Conservation (phyloP, 2,888 invertebrate species). For the Calameuta filiformis region DNA sequence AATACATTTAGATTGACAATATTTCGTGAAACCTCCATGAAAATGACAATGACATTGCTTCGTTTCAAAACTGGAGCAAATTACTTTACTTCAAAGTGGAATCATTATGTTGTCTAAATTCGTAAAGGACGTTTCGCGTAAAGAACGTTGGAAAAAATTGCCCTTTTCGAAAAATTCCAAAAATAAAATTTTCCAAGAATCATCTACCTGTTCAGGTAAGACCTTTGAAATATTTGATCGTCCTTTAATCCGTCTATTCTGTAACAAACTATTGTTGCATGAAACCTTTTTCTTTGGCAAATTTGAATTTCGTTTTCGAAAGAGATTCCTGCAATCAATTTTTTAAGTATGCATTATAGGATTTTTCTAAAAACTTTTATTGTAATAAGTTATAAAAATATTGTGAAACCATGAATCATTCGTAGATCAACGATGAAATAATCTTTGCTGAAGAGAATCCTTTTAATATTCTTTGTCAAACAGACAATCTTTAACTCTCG, state of each 20-base stretch:
- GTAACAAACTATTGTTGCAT: background rate
- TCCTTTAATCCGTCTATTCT: background rate
- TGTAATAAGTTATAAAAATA: no score
- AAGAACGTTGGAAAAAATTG: background rate
- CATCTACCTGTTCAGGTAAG: conserved; percentile 1
- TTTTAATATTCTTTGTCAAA: no score
- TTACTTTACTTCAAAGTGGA: no score
- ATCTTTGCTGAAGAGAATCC: no score
- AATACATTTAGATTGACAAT: background rate
- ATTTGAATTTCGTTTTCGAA: background rate
- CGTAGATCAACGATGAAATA: no score
- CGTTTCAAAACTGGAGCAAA: background rate
- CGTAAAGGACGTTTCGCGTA: no score
- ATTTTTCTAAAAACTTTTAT: no score
- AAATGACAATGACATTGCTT: background rate
- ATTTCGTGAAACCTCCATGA: background rate
- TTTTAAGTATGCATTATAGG: no score
- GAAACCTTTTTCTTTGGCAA: background rate
- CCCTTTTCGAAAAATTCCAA: background rate
- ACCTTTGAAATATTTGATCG: background rate
- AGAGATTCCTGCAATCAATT: no score
- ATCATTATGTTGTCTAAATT: no score
- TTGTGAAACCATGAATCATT: no score
- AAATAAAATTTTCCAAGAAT: background rate
- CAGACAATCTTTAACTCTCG: no score